Evolutionary conservation across 1,140 invertebrate genomes (phyloP), one percentile per base, ranked within the genome.

Genomic region (Nebria ingens): DNA sequence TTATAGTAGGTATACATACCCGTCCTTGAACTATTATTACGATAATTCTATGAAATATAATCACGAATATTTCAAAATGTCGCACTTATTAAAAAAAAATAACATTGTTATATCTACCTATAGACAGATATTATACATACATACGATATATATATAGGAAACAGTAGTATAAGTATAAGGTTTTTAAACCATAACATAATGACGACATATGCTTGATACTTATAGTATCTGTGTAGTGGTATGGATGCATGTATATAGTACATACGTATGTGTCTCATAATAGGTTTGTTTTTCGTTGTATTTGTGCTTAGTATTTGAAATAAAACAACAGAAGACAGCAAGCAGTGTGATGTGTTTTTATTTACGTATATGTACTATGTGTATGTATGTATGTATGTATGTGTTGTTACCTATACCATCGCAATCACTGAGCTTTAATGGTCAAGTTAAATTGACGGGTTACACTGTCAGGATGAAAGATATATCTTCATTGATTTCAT

Each of bases 281-380:
- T 34, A 34, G 25, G 25, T 34, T 34, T 34, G 25, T 34, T 34
- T 34, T 34, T 34, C 25, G 25, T 34, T 34, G n/a, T 34, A n/a
- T 34, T 34, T 6, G 6, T 34, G 6, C 25, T n/a, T 34, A 34
- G 6, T 34, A 34, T 34, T 34, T 45, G 15, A 45, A 45, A 45
- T 17, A 45, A 45, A 45, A 45, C 40, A 45, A 45, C 40, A 17
- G 40, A 45, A n/a, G n/a, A n/a, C n/a, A n/a, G n/a, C n/a, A n/a
- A 4, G 40, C 40, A 45, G 17, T 45, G n/a, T n/a, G 40, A 45
- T 45, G 40, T 45, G n/a, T n/a, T n/a, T 45, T 45, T 45, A 9
- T 45, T 45, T 45, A 12, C 40, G 17, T 45, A n/a, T n/a, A n/a
- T n/a, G n/a, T n/a, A n/a, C n/a, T n/a, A n/a, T n/a, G n/a, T n/a